phyloP scores from a whole-genome alignment of 2,113 vertebrate species.

The Periophthalmodon schlosseri region DNA sequence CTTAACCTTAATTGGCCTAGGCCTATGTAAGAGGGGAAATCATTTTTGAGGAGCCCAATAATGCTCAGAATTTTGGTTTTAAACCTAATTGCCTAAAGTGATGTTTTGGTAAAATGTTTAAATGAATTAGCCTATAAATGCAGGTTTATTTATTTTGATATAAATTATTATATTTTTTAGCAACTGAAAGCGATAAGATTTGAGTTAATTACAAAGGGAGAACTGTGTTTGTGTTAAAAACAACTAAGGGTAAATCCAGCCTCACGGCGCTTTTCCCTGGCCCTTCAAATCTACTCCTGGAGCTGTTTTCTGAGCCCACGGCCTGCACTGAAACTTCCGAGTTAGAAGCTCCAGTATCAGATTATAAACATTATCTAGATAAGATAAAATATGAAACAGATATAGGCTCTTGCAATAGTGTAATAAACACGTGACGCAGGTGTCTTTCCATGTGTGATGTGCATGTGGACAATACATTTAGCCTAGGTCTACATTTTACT shows the following conservation, averaged over 20 bases:
- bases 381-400: not conserved
- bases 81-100: not conserved
- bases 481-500: too few relatives aligned
- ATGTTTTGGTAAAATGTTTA: not conserved
- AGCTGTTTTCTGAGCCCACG: not conserved
- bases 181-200: not conserved
- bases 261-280: not conserved
- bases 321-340: conserved; percentile 3
- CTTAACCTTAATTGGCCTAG: not conserved
- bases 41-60: not conserved
- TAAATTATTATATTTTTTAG: not conserved
- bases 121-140: not conserved
- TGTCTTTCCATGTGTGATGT: too few relatives aligned
- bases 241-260: not conserved
- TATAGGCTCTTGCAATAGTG: too few relatives aligned
- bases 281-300: not conserved
- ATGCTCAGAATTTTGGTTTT: not conserved
- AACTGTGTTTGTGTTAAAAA: not conserved
- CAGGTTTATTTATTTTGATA: not conserved
- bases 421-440: too few relatives aligned
- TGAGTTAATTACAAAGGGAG: not conserved
- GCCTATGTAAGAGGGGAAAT: not conserved
- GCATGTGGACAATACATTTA: too few relatives aligned
- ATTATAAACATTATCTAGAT: not conserved
- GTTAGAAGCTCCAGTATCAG: not conserved